Conservation (phyloP, 2,888 invertebrate species). For the Polydrusus tereticollis region DNA sequence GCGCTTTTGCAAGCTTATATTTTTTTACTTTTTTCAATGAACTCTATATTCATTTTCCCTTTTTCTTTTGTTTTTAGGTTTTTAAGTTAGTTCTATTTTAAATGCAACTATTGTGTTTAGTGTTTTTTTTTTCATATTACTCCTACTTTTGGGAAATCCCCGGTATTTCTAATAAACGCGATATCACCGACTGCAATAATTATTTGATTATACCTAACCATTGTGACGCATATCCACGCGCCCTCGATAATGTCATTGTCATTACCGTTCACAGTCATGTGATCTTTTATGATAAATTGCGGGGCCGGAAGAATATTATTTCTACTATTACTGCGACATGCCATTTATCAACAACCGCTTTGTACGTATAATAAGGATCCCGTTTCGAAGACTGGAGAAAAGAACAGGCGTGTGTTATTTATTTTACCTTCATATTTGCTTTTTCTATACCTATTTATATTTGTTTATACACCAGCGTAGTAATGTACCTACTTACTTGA, state of each 20-base stretch:
- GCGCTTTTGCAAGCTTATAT: too few relatives aligned
- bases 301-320: conserved; percentile 9
- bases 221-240: conserved; percentile 24
- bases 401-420: too few relatives aligned
- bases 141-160: background rate
- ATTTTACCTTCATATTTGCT: background rate
- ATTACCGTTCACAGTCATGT: conserved; percentile 23
- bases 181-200: background rate
- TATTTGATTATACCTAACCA: background rate
- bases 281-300: conserved; percentile 29
- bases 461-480: too few relatives aligned
- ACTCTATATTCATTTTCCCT: too few relatives aligned
- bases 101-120: background rate
- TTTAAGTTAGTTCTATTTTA: too few relatives aligned
- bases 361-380: background rate
- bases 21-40: too few relatives aligned
- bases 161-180: background rate
- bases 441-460: too few relatives aligned
- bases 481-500: too few relatives aligned
- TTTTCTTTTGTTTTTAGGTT: too few relatives aligned
- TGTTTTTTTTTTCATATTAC: background rate
- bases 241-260: background rate
- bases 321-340: conserved; percentile 1
- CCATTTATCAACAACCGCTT: conserved; percentile 10
- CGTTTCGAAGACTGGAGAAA: conserved; percentile 6